Evolutionary conservation across 2,888 invertebrate genomes (phyloP), one percentile per base, ranked within the genome.

Genomic region (Caenorhabditis sp.): DNA sequence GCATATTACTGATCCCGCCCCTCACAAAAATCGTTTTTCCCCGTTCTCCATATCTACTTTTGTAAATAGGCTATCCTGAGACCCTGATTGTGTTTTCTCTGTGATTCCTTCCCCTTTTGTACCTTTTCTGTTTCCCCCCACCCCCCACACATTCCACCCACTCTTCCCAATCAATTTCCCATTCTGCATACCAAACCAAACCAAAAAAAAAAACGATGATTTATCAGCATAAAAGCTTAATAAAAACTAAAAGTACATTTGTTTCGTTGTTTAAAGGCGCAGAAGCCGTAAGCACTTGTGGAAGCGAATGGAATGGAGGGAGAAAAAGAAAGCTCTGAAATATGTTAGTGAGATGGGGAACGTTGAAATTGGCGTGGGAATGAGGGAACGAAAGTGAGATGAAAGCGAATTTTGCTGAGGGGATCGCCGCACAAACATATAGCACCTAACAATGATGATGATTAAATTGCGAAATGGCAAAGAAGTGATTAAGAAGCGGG

Each of bases 241-340:
- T n/a, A n/a, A n/a, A n/a, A n/a, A n/a, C n/a, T n/a, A n/a, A n/a
- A n/a, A 32, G 9, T 61, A 22, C 30, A 45, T 58, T 22, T 22
- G 6, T 37, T 45, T 58, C 45, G 45, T 58, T 58, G 48, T 45
- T 43, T 46, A n/a, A 46, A 46, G 20, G 20, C 13, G 15, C 24
- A 17, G 61, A 63, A 63, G 53, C 63, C 63, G 63, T 63, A 63
- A 63, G 63, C 63, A 17, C 13, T n/a, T 3, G 62, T 41, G 35
- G 15, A 17, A 30, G 20, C 20, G 35, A 26, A 20, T 52, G 62
- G 62, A 62, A 62, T 62, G n/a, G 62, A 62, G 52, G 27, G 24
- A 43, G 48, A 41, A 52, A 17, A 56, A 17, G 41, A 43, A 62
- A 58, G 58, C 56, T 45, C 52, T 37, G 43, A 63, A 58, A 55